Evolutionary conservation across 2,888 invertebrate genomes (phyloP), one percentile per base, ranked within the genome.

Genomic region (Rotaria socialis): DNA sequence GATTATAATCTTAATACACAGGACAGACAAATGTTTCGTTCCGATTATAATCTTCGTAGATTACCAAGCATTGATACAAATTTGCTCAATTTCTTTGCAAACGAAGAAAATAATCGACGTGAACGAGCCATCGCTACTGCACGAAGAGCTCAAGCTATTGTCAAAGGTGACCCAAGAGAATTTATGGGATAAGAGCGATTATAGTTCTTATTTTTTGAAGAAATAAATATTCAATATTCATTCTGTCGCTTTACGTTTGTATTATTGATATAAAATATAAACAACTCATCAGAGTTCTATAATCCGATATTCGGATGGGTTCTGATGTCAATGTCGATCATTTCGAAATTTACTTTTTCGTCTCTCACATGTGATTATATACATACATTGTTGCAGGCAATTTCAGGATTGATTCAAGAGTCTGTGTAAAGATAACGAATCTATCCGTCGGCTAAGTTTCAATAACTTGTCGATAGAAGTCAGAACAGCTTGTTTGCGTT

Each of bases 161-260:
- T 67, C 67, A 67, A 67, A 67, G 67, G 67, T 67, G 67, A 67
- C 35, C 67, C 67, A 67, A 35, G 67, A 41, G 67, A 67, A 67
- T 67, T 67, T 19, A 67, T 67, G 67, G 67, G 67, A 67, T 67
- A 67, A 27, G 16, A 19, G 5, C 1, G 11, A 16, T 6, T 41
- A 14, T 27, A 35, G 11, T 27, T 67, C 14, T 67, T 27, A 0
- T 27, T 67, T 67, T 67, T 67, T 35, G 24, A 56, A 22, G 6
- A 56, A 56, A 56, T 24, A 56, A 56, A 56, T 56, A 56, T 56
- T 56, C 24, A 24, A 4, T 24, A 56, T 56, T 24, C 14, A 56
- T 24, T 3, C 6, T 56, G 24, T 24, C 56, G 24, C 24, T 24
- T 3, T 22, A 56, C 1, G 24, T 24, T 56, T 56, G 3, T 55